Conservation (phyloP, 2,113 vertebrate genomes). For the Grantiella picta region DNA sequence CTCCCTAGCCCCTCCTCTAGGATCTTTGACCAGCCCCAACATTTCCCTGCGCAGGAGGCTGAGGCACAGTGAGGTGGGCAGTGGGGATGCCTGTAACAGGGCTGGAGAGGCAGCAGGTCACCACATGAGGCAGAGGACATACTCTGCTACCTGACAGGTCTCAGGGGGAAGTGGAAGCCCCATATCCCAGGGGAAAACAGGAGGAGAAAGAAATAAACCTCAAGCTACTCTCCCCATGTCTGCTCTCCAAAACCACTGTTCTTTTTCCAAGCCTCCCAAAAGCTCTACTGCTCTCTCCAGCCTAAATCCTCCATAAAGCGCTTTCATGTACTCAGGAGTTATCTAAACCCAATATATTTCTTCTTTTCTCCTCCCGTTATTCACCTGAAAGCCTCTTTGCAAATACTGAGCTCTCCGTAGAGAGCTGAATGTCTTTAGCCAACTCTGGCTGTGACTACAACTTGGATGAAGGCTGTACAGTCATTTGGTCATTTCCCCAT, state of each 20-base stretch:
- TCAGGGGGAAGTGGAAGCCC: neutral
- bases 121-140: neutral
- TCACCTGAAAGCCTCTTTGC: neutral
- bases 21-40: neutral
- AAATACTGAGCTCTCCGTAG: neutral
- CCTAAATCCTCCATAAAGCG: neutral
- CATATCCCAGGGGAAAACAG: neutral
- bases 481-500: neutral
- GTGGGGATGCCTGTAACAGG: neutral
- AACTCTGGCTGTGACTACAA: neutral
- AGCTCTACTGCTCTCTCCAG: neutral
- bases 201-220: neutral
- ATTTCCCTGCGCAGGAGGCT: neutral
- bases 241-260: neutral
- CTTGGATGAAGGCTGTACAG: neutral
- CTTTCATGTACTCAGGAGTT: neutral
- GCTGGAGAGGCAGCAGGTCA: neutral
- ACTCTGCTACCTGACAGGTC: neutral
- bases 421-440: neutral
- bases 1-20: neutral
- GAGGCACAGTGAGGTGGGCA: neutral
- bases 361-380: neutral
- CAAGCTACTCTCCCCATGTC: neutral
- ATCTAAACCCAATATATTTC: neutral
- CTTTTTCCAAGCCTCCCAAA: neutral